Base-by-base conservation (phyloP, 2,797 vertebrate species). In the Squalus acanthias region DNA sequence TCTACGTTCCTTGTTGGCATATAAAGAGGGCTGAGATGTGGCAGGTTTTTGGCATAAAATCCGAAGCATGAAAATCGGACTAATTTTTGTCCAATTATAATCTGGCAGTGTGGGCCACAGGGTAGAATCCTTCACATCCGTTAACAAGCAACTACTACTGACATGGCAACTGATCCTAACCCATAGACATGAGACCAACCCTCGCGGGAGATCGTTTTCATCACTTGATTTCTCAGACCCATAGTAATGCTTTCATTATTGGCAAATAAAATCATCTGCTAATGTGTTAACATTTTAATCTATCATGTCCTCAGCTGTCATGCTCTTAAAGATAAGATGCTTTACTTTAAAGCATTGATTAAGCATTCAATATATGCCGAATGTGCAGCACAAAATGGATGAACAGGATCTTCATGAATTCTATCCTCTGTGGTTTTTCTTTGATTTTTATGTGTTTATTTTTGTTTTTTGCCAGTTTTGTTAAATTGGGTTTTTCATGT, bases 51-150 rank as follows among this genome's bases (percentile, higher is more conserved):
- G 96, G 72, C 88, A 79, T 67, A 53, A 70, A 96, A 94, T 94
- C 15, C 91, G 63, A 76, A 79, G 96, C 70, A 94, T 96, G 39
- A 60, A 96, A 94, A 96, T 96, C n/a, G 50, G 53, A 96, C 96
- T 93, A 92, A 96, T 96, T 96, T 96, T 93, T 93, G 94, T 15
- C 88, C 70, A 96, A 96, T 96, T 94, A 65, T 96, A 76, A 92
- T 79, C 74, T 74, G 74, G 89, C 89, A 96, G 67, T 76, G 46
- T 69, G 57, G 89, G 96, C 89, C 69, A 76, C 88, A 96, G 96
- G 96, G 88, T 79, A 95, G 70, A 95, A 74, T 74, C 50, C n/a
- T 33, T 96, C 65, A 88, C 22, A 87, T 88, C 50, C 7, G 22
- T 94, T 57, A 96, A 92, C 20, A 91, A 94, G 53, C 88, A 72